Conservation (phyloP, 1,140 invertebrate species). For the Atopsyche davidsoni region DNA sequence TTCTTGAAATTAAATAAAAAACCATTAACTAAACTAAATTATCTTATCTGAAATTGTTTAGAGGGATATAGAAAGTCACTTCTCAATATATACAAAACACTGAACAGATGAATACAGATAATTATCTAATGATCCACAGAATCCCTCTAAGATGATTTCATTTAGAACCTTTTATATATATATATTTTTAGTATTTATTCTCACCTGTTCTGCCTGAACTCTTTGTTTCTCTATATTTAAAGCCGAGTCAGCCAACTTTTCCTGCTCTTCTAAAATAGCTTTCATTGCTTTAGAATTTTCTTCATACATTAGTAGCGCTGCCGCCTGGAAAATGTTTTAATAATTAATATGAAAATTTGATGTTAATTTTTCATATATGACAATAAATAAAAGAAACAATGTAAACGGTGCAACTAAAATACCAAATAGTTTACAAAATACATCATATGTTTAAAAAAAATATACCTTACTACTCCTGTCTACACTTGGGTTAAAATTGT, state of each 20-base stretch:
- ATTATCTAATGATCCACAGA: no score
- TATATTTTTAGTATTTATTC: constrained; percentile 25
- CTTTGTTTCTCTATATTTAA: constrained; percentile 50
- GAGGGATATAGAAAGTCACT: background rate
- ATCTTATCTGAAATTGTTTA: background rate
- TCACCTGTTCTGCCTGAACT: constrained; percentile 46
- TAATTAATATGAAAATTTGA: constrained; percentile 1
- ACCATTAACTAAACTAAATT: background rate
- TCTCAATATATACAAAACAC: no score
- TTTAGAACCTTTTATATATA: no score
- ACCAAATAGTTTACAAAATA: background rate
- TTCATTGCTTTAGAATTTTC: constrained; percentile 43
- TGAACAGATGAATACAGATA: no score
- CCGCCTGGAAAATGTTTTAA: constrained; percentile 33
- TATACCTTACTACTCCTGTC: constrained; percentile 50
- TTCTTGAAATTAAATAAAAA: constrained; percentile 34
- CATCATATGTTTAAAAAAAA: constrained; percentile 3
- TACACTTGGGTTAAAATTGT: constrained; percentile 32
- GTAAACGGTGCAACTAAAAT: background rate
- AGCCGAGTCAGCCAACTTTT: constrained; percentile 50
- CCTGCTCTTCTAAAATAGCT: constrained; percentile 50
- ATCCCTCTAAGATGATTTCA: no score
- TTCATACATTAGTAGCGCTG: constrained; percentile 47
- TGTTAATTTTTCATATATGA: background rate
- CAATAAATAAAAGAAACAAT: background rate